Base-by-base conservation (phyloP, 2,797 vertebrate species). In the Molossus molossus region DNA sequence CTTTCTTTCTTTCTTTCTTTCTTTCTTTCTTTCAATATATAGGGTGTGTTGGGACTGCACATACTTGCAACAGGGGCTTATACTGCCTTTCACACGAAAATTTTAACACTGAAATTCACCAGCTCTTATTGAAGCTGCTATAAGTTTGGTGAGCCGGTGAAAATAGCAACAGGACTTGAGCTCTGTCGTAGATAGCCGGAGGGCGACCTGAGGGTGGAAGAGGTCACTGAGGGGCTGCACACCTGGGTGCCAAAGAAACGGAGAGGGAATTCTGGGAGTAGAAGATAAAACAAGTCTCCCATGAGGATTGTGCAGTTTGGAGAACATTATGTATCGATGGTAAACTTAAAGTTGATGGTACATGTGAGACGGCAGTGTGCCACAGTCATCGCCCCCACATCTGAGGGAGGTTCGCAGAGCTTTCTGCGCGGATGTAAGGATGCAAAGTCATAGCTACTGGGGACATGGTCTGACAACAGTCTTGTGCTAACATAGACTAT, bases 211-310 rank as follows among this genome's bases (percentile, higher is more conserved):
- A 73, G 57, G 10, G 27, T 37, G 18, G 58, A n/a, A 6, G 77
- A 87, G 1, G 5, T 87, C 37, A 33, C 3, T 15, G 0, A n/a
- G 9, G 0, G 9, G 1, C 69, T 81, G 0, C 9, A 55, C 37
- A n/a, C 40, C 58, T 83, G 6, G 27, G 29, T 58, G 12, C 4
- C 40, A 17, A 14, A 25, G 48, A 37, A 53, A 73, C 8, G 25
- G 2, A 58, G 15, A 73, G 69, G 6, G 4, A 79, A 57, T 40
- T 6, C 29, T 82, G 53, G 18, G 9, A 81, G 11, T 17, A 6
- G n/a, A 84, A 55, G 48, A 18, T 0, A 80, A 80, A 93, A 58
- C 58, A 72, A 55, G 76, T 48, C 3, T 14, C 27, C 20, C 50
- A 17, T 50, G 67, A 85, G 57, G 94, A 64, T 33, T 48, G 20